Conservation (phyloP, 2,888 invertebrate genomes). For the Nemurella pictetii region DNA sequence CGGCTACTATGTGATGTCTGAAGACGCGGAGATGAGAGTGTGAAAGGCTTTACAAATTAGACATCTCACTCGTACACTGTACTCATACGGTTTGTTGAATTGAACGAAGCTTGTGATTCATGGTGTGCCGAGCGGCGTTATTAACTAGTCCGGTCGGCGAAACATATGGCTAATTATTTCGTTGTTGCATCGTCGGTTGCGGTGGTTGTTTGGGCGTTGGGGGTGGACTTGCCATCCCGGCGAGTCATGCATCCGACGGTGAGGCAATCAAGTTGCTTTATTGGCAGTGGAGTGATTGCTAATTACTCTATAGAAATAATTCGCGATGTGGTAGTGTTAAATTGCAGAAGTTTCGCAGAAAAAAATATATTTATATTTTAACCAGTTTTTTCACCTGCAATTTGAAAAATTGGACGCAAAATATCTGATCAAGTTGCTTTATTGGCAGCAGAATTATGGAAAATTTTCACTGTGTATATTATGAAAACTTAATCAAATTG, state of each 20-base stretch:
- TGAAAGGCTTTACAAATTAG: constrained; percentile 24
- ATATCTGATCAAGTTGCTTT: too few species aligned
- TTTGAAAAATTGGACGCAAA: too few species aligned
- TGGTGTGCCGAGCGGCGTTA: neutral
- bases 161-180: constrained; percentile 23
- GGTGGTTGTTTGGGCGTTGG: neutral
- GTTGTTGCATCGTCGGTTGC: neutral
- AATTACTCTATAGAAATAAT: neutral
- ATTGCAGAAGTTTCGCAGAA: too few species aligned
- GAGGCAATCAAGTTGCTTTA: too few species aligned
- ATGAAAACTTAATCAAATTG: too few species aligned
- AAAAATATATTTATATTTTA: too few species aligned
- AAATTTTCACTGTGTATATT: too few species aligned
- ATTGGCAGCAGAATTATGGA: too few species aligned
- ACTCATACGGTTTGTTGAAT: neutral
- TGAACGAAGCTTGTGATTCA: neutral
- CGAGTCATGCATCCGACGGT: neutral
- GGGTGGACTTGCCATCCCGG: neutral
- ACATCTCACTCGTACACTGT: constrained; percentile 1
- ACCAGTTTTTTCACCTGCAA: too few species aligned
- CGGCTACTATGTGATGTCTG: neutral
- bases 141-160: neutral
- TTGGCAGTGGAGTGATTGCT: neutral
- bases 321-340: too few species aligned
- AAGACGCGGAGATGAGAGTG: constrained; percentile 1